Conservation (phyloP, 2,113 vertebrate species). For the Ptilorrhoa leucosticta region DNA sequence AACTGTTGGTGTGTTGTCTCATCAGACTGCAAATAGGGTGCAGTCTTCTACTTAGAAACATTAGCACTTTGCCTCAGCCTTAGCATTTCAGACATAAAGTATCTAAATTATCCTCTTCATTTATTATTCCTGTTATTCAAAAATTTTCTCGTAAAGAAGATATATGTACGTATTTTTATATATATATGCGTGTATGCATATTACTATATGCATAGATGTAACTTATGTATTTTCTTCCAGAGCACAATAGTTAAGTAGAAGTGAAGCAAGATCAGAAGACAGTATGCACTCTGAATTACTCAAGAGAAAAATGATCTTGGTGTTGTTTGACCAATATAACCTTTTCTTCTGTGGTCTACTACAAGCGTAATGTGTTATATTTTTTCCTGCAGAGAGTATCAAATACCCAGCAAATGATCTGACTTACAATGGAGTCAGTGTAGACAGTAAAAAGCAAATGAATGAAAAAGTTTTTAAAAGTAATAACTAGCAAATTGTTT, state of each 20-base stretch:
- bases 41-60: background rate
- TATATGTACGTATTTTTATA: accelerated
- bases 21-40: background rate
- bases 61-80: background rate
- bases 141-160: background rate
- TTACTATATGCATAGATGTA: background rate
- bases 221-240: background rate
- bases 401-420: background rate
- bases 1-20: background rate
- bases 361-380: background rate
- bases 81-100: background rate
- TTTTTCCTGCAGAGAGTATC: background rate
- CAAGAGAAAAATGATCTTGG: background rate
- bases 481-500: background rate
- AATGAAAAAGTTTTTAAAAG: background rate
- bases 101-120: background rate
- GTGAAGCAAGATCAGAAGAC: background rate
- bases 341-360: background rate
- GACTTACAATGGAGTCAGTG: background rate
- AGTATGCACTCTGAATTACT: background rate
- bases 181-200: no score
- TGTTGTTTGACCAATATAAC: background rate
- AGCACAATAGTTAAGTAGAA: background rate
- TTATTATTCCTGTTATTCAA: background rate
- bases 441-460: background rate